Conservation (phyloP, 2,797 vertebrate species). For the Delichon dasypus region DNA sequence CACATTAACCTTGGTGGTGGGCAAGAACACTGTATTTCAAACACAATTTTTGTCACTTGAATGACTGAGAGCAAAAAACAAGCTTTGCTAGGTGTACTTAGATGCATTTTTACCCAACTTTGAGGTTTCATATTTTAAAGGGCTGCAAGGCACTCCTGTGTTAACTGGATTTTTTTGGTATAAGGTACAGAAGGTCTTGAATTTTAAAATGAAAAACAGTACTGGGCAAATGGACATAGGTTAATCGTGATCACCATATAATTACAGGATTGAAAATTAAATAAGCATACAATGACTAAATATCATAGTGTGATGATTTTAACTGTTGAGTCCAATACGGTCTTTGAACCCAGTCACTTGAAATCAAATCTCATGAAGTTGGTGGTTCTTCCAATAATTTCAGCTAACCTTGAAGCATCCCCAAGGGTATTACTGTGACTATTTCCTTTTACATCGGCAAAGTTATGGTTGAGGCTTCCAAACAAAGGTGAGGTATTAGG, state of each 20-base stretch:
- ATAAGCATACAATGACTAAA: not conserved
- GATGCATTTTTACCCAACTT: not conserved
- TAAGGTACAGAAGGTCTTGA: not conserved
- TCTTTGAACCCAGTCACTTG: not conserved
- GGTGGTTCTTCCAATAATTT: not conserved
- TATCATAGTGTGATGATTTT: not conserved
- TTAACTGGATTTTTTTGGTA: not conserved
- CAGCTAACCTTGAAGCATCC: not conserved
- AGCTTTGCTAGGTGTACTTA: not conserved
- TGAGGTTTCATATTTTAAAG: not conserved
- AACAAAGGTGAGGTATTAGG: not conserved
- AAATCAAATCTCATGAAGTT: not conserved
- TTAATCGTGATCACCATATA: not conserved
- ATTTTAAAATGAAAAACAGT: not conserved
- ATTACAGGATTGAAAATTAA: not conserved
- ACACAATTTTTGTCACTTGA: not conserved
- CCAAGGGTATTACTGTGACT: not conserved
- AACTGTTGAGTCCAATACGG: not conserved
- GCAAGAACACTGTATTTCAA: not conserved
- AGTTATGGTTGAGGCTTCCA: not conserved
- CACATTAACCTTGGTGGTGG: slow-evolving; percentile 16
- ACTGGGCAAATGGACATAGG: not conserved
- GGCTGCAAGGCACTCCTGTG: not conserved
- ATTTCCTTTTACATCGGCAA: not conserved
- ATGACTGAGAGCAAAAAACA: not conserved